Percentiles rank a stretch among this genome's conserved stretches.
phyloP scores from a whole-genome alignment of 2,797 vertebrate genomes.

The Myotis findleyi region DNA sequence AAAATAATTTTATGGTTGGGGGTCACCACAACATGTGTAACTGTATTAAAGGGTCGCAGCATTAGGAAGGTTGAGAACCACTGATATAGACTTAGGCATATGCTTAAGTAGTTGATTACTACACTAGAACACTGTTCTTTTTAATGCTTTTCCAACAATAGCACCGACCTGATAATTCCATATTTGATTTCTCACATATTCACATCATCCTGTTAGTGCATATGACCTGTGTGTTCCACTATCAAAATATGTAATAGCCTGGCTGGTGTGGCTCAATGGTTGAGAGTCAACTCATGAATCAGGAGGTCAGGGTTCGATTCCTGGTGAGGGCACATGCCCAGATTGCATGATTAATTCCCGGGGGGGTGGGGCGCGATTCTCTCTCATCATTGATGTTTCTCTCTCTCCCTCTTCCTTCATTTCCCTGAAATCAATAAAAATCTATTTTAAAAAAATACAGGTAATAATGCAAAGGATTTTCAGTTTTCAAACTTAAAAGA shows the following conservation, averaged over 20 bases:
- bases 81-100: background rate
- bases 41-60: too few species aligned
- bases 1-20: too few species aligned
- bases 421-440: too few species aligned
- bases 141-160: slow-evolving; percentile 26
- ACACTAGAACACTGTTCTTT: background rate
- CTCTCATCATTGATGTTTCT: too few species aligned
- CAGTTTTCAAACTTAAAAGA: slow-evolving; percentile 47
- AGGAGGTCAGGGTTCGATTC: background rate
- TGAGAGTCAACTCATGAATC: background rate
- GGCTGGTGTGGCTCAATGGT: background rate
- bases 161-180: slow-evolving; percentile 15
- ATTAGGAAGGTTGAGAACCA: too few species aligned
- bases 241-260: background rate
- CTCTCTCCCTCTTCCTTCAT: too few species aligned
- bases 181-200: slow-evolving; percentile 21
- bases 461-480: background rate
- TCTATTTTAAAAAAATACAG: background rate
- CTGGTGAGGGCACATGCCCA: background rate
- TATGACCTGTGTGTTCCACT: background rate
- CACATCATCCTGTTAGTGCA: slow-evolving; percentile 3
- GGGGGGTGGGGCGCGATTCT: too few species aligned
- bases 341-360: background rate
- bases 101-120: background rate
- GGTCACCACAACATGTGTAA: too few species aligned